Conservation (phyloP, 2,113 vertebrate species). For the Solea solea region DNA sequence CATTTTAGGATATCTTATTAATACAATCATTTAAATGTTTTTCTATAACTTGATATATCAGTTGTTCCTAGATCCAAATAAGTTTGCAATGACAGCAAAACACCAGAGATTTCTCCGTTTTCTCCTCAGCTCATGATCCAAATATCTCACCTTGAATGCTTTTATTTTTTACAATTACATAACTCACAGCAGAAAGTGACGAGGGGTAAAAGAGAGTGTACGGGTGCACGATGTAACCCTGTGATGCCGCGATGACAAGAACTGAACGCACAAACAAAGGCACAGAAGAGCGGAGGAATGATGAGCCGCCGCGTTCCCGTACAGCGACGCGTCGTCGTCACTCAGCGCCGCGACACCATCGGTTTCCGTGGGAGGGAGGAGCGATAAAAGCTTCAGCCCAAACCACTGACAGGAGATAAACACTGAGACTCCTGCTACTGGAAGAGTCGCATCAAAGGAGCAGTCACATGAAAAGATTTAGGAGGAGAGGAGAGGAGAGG, state of each 20-base stretch:
- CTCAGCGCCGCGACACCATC: neutral
- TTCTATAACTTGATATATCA: too few species aligned
- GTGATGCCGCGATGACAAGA: neutral
- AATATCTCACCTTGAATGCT: too few species aligned
- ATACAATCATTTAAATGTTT: too few species aligned
- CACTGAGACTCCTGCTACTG: neutral
- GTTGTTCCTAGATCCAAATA: too few species aligned
- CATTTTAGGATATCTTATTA: too few species aligned
- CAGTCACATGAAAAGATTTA: conserved; percentile 1
- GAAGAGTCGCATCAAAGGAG: conserved; percentile 13
- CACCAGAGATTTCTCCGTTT: too few species aligned
- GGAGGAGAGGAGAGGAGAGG: neutral
- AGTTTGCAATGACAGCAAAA: too few species aligned
- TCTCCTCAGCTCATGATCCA: too few species aligned
- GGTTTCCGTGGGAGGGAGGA: neutral
- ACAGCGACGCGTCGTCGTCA: neutral
- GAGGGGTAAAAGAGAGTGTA: too few species aligned
- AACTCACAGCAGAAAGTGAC: too few species aligned
- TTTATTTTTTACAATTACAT: too few species aligned
- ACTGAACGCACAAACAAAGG: neutral
- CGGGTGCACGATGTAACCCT: neutral
- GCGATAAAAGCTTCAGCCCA: conserved; percentile 20
- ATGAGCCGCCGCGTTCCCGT: neutral
- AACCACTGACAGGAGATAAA: conserved; percentile 1
- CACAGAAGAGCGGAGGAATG: neutral